These are phyloP conservation scores for Diceros bicornis DNA, from an alignment of 2,797 vertebrate species.

Conservation along the genomic window DNA sequence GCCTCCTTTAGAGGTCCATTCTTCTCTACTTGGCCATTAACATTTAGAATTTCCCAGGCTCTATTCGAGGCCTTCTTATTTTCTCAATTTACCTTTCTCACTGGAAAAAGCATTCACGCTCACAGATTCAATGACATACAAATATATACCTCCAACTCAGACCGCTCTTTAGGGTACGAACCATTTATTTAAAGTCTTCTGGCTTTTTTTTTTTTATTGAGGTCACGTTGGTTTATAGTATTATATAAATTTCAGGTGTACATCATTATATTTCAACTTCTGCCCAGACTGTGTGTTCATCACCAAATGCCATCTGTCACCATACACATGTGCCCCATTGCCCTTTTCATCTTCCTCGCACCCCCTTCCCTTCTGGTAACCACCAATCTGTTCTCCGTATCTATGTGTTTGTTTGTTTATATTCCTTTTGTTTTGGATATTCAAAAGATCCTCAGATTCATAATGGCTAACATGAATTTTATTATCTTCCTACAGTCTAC, in stretches of 20 bases:
- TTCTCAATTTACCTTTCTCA: background rate
- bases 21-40: background rate
- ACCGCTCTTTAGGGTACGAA: background rate
- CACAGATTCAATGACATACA: background rate
- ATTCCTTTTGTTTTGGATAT: background rate
- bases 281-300: too few relatives aligned
- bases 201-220: background rate
- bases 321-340: too few relatives aligned
- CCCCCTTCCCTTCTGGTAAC: too few relatives aligned
- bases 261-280: too few relatives aligned
- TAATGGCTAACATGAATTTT: background rate
- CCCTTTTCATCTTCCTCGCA: too few relatives aligned
- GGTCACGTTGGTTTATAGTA: too few relatives aligned
- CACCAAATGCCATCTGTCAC: too few relatives aligned
- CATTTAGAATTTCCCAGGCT: background rate
- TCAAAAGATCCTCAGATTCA: background rate
- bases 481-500: background rate
- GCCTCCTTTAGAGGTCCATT: background rate
- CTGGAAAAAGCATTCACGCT: background rate
- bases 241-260: too few relatives aligned
- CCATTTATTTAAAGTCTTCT: background rate
- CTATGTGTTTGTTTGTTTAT: too few relatives aligned
- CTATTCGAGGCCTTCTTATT: background rate
- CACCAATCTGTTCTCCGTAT: too few relatives aligned
- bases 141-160: background rate